phyloP scores from a whole-genome alignment of 2,888 invertebrate genomes.

The Dynastes tityus region DNA sequence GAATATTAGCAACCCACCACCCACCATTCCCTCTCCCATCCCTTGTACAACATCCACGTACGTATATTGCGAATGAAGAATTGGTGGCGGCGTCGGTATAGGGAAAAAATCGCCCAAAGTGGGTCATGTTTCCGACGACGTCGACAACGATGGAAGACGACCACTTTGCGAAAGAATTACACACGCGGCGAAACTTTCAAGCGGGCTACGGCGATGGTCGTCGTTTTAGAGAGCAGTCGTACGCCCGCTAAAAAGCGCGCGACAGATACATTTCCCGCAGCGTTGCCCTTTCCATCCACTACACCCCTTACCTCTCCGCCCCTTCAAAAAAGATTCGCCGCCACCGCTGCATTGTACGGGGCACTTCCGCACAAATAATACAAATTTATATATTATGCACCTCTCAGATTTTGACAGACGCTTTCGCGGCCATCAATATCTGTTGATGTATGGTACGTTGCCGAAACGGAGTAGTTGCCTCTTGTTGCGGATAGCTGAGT shows the following conservation, averaged over 20 bases:
- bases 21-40: too few relatives aligned
- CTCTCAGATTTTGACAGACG: constrained; percentile 69
- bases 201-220: neutral
- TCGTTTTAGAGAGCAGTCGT: constrained; percentile 28
- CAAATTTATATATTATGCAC: constrained; percentile 64
- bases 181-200: constrained; percentile 31
- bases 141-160: constrained; percentile 23
- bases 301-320: neutral
- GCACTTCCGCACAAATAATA: constrained; percentile 54
- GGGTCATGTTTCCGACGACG: constrained; percentile 35
- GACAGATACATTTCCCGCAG: constrained; percentile 33
- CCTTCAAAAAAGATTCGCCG: neutral
- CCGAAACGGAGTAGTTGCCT: constrained; percentile 36
- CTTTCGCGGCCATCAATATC: constrained; percentile 68
- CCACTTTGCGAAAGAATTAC: constrained; percentile 40
- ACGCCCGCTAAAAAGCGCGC: constrained; percentile 38
- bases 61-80: constrained; percentile 23
- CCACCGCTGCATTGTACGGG: constrained; percentile 47
- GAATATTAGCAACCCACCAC: neutral
- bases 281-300: neutral
- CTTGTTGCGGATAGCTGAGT: constrained; percentile 62
- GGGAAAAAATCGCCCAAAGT: constrained; percentile 22
- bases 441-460: constrained; percentile 63
- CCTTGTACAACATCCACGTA: neutral
- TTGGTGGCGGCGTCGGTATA: neutral